Base-by-base conservation (phyloP, 1,140 invertebrate species). In the Frieseomelitta varia region DNA sequence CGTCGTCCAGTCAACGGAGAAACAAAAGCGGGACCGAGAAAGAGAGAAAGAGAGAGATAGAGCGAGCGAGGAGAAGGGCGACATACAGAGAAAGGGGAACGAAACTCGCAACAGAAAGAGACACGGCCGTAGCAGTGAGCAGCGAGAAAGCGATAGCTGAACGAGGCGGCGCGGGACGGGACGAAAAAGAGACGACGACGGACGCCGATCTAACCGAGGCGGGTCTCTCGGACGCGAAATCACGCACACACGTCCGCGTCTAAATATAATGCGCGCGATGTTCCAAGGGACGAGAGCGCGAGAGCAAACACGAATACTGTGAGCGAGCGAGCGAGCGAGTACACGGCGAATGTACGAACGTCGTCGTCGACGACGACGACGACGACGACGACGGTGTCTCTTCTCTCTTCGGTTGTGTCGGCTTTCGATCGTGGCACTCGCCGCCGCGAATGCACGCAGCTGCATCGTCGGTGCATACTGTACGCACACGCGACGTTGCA, bases 391-490 rank as follows among this genome's bases (percentile, higher is more conserved):
- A 17, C 65, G 58, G 24, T 61, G 58, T n/a, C 83, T 58, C 77
- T 61, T 51, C 51, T 65, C 47, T 83, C 30, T 65, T 17, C 75
- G 39, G 34, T 30, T 30, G 19, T 30, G 55, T 76, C 58, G 55
- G 30, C 51, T 21, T 21, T 4, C 63, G 21, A 63, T 65, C 72
- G 80, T 77, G 55, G 55, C 75, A 69, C 63, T 69, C 65, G 74
- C 14, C 47, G 72, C 24, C 51, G 24, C 73, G 80, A 81, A 78
- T 84, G 81, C 81, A 84, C 82, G 88, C 83, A 85, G 74, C 79
- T 78, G 88, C 86, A 84, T 82, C 89, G 86, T 72, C 86, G 84
- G 80, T 89, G 88, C 86, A 90, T 84, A 90, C 88, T 85, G 88
- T 80, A 88, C 84, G 89, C 88, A 83, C 85, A 82, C 85, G 76